Conservation (phyloP, 2,113 vertebrate species). For the Okapia johnstoni region DNA sequence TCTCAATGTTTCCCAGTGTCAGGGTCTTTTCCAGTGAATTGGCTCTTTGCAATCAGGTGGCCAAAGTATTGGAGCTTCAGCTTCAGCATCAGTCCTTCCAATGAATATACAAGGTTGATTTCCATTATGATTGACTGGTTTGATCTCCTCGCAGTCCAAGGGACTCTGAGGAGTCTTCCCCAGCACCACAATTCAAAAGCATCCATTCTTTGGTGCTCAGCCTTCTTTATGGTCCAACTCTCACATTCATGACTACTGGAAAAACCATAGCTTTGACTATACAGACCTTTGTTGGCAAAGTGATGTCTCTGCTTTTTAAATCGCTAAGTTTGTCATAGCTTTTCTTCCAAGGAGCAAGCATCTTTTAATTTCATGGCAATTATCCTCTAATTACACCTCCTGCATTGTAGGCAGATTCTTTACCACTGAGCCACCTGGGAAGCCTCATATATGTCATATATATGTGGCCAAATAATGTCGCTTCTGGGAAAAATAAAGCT, state of each 20-base stretch:
- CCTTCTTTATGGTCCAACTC: background rate
- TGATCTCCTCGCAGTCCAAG: background rate
- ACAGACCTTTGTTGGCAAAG: background rate
- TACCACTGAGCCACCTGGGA: background rate
- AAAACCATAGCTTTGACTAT: background rate
- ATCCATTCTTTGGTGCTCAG: rapidly evolving
- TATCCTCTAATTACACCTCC: background rate
- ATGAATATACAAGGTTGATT: too few relatives aligned
- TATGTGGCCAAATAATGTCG: too few relatives aligned
- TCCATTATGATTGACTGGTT: too few relatives aligned
- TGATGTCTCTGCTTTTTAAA: background rate
- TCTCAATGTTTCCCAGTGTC: background rate
- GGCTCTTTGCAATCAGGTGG: background rate
- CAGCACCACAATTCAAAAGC: background rate
- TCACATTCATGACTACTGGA: background rate
- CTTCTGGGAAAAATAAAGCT: background rate
- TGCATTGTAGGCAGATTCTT: background rate
- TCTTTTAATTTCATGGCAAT: background rate
- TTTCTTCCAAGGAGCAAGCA: background rate
- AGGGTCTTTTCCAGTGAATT: background rate
- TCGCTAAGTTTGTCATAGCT: background rate
- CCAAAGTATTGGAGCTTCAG: too few relatives aligned
- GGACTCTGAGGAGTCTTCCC: background rate
- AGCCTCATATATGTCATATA: background rate
- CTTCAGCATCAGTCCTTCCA: too few relatives aligned